Evolutionary conservation across 2,888 invertebrate species (phyloP).

Genomic region (Tachystola acroxantha): DNA sequence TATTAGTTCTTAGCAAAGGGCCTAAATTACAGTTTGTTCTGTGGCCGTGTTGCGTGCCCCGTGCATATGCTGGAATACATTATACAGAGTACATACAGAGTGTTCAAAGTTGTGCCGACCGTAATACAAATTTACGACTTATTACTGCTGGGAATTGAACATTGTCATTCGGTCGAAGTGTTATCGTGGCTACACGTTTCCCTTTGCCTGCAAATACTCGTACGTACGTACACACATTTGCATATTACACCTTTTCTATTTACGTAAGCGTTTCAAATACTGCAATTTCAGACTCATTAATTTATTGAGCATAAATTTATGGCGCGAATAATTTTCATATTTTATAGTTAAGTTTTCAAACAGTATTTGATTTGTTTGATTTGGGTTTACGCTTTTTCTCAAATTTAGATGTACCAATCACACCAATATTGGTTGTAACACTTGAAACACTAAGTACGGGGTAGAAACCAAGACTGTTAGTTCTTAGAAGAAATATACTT

Average conservation of each 20-base stretch:
- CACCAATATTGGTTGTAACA: too few species aligned
- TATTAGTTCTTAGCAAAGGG: not conserved
- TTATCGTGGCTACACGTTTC: not conserved
- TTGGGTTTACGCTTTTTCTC: too few species aligned
- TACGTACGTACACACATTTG: not conserved
- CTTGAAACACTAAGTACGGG: too few species aligned
- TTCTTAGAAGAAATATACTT: too few species aligned
- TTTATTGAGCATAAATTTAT: too few species aligned
- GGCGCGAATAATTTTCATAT: too few species aligned
- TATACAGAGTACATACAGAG: not conserved
- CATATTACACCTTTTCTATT: not conserved
- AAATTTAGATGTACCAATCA: too few species aligned
- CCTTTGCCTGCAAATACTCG: not conserved
- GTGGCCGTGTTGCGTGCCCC: not conserved
- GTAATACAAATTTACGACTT: slow-evolving; percentile 55
- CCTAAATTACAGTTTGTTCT: slow-evolving; percentile 9
- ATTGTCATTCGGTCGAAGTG: slow-evolving; percentile 26
- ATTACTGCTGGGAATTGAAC: slow-evolving; percentile 49
- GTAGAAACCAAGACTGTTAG: too few species aligned
- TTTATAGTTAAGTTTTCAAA: too few species aligned
- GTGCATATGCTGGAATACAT: slow-evolving; percentile 2
- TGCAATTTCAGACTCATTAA: too few species aligned
- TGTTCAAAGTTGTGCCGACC: slow-evolving; percentile 8
- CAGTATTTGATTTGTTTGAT: too few species aligned
- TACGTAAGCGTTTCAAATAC: too few species aligned